Base-by-base conservation (phyloP, 2,888 invertebrate genomes). In the Dichetophora obliterata region DNA sequence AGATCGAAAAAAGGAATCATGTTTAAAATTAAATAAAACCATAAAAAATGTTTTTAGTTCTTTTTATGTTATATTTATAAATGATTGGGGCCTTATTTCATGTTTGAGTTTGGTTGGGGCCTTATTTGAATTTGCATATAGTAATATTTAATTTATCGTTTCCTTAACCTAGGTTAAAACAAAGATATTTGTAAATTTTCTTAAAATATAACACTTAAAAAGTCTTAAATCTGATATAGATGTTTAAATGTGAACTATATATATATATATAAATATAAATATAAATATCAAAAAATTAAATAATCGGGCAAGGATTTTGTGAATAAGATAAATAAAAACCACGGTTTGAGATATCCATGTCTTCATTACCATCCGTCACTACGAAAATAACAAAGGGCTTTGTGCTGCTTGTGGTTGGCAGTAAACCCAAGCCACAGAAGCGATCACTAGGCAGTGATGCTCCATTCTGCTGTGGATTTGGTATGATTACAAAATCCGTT, bases 401-500 rank as follows among this genome's bases (percentile, higher is more conserved):
- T 0, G 85, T 85, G 2, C 81, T 75, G 92, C 94, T 91, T 61
- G 91, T 92, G 65, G 94, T 93, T 3, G 92, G 85, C 2, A 92
- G 90, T 82, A 95, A 92, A 4, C 93, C 94, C 77, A 94, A 90
- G 0, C 95, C 95, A 84, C 95, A 95, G 89, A 95, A 95, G 61
- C 95, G 90, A 84, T 95, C 95, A 2, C 91, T 91, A 78, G 90
- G 89, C 61, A 88, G 87, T 9, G 84, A 84, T 63, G 86, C 86
- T 65, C 91, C 90, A 16, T 90, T 90, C 59, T 91, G 85, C 0
- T 82, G 86, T 0, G 95, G 93, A 87, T 93, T 92, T 3, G 95
- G 94, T 82, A 96, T 93, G 5, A 95, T 91, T 11, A 95, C 92
- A 84, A 93, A 95, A 89, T 95, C 95, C 0, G 92, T 92, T 65